Evolutionary conservation across 2,888 invertebrate species (phyloP).

Genomic region (Monochamus alternatus): DNA sequence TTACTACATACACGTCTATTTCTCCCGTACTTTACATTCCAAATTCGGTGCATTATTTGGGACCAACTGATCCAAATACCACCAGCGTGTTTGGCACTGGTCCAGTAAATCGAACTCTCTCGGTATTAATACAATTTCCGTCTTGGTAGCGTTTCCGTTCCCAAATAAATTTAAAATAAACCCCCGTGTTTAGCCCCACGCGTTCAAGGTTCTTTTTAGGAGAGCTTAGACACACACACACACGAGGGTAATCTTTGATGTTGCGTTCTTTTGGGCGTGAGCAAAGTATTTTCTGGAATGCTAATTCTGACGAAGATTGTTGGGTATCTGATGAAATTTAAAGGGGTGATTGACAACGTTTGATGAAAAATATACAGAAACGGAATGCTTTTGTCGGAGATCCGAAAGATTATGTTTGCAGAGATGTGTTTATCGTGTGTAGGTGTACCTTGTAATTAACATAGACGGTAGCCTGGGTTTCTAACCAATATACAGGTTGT

Average conservation of each 20-base stretch:
- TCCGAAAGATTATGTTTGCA: too few species aligned
- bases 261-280: neutral
- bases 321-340: neutral
- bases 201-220: too few species aligned
- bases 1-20: neutral
- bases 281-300: slow-evolving; percentile 3
- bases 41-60: slow-evolving; percentile 15
- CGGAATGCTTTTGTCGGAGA: neutral
- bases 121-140: slow-evolving; percentile 24
- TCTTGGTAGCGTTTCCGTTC: slow-evolving; percentile 5
- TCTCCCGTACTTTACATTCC: slow-evolving; percentile 16
- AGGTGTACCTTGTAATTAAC: too few species aligned
- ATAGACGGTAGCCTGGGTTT: too few species aligned
- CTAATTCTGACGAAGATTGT: slow-evolving; percentile 1
- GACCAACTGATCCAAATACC: slow-evolving; percentile 22
- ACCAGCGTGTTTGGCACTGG: slow-evolving; percentile 23
- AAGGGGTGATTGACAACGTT: neutral
- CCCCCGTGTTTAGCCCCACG: too few species aligned
- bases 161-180: too few species aligned
- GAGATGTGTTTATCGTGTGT: too few species aligned
- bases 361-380: neutral
- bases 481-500: too few species aligned
- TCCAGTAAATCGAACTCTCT: slow-evolving; percentile 19
- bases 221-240: neutral
- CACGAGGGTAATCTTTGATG: neutral